Base-by-base conservation (phyloP, 2,113 vertebrate species). In the Tetrao urogallus region DNA sequence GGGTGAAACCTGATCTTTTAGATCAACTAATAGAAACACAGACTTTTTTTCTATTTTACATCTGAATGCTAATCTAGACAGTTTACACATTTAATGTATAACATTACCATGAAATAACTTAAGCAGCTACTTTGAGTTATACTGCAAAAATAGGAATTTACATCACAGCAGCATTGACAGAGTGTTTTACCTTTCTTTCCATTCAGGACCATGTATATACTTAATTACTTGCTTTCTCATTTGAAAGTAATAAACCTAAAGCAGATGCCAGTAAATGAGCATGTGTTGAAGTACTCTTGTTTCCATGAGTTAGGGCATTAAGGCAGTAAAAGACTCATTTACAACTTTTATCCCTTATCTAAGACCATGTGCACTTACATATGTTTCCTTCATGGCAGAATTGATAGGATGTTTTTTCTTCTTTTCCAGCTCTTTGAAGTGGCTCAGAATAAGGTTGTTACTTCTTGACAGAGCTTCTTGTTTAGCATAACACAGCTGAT, bases 221-320 rank as follows among this genome's bases (percentile, higher is more conserved):
- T 90, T 82, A 78, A 88, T 43, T 93, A 63, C 67, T 86, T 80
- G 20, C 54, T 94, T 95, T 90, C 80, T 93, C 63, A 86, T 86
- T 81, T 93, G 73, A 69, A 90, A 80, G 81, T 61, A 90, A 81
- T 86, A 88, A 90, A 94, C 0, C 3, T 90, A 81, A 93, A 96
- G 22, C 80, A 94, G 73, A 95, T 90, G 86, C 80, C 52, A 93
- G 40, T 52, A 78, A 92, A 36, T 61, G 92, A 93, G 57, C 80
- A 86, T 78, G 80, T 82, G 73, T 84, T 96, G 92, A 94, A 96
- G 73, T 90, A 69, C 73, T 96, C 69, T 77, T 81, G 61, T 71
- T 96, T 92, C 92, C 61, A 81, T 90, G 92, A 96, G 95, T 96
- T 83, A 90, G 81, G 42, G 30, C 30, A 81, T 88, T 94, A 95